Evolutionary conservation across 2,797 vertebrate species (phyloP).

Genomic region (Pipistrellus nathusii): DNA sequence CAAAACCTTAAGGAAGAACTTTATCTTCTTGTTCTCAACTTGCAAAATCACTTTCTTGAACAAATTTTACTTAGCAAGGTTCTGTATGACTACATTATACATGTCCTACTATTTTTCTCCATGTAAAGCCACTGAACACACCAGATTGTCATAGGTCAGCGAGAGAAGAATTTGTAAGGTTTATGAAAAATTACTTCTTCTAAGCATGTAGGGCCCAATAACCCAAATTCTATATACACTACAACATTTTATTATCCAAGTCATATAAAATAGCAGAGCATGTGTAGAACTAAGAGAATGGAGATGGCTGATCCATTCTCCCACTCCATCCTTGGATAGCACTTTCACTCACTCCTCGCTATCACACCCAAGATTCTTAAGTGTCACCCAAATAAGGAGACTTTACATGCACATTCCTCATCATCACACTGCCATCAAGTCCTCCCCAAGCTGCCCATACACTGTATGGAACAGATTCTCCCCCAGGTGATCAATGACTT

Average conservation of each 20-base stretch:
- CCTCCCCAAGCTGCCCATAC: neutral
- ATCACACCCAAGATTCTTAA: no score
- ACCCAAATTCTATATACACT: neutral
- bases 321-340: neutral
- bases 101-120: neutral
- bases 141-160: neutral
- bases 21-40: neutral
- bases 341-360: no score
- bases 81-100: neutral
- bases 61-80: neutral
- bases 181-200: conserved; percentile 5
- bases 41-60: neutral
- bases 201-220: neutral
- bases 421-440: neutral
- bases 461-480: neutral
- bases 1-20: neutral
- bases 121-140: conserved; percentile 23
- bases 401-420: neutral
- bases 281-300: neutral
- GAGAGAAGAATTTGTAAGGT: neutral
- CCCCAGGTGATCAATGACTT: neutral
- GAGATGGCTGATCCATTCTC: neutral
- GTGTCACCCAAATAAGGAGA: neutral
- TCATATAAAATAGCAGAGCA: neutral
- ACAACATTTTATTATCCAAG: neutral